Base-by-base conservation (phyloP, 2,113 vertebrate species). In the Terrapene triunguis region DNA sequence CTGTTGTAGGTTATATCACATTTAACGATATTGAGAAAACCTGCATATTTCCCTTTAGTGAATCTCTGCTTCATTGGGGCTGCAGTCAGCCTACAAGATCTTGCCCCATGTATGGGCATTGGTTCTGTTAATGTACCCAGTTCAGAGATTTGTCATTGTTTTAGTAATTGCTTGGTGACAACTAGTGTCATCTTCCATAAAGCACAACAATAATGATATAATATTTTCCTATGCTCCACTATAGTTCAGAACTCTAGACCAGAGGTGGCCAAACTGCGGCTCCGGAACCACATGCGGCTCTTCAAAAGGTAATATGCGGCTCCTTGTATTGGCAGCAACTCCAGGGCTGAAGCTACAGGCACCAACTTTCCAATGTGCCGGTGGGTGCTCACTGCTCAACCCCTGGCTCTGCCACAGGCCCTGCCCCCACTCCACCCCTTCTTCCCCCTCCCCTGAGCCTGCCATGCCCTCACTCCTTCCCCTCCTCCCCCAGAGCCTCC, bases 81-180 rank as follows among this genome's bases (percentile, higher is more conserved):
- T 22, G 24, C 24, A 76, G 72, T 24, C 51, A 82, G 9, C 11
- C 53, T 82, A 22, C 29, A 57, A 82, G 5, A 27, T 57, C 25
- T n/a, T 82, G 14, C 13, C 2, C 5, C 16, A 29, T 29, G 54
- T 9, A 55, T 13, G 54, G 24, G 62, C 57, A 32, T 0, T 0
- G 22, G 38, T 54, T 76, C 12, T 44, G 35, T 69, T 69, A 69
- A 69, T 8, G 62, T 69, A n/a, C 35, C 62, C 35, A 69, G 16
- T n/a, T 69, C 62, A 69, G 62, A 19, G 16, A 69, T n/a, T n/a
- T n/a, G 62, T 57, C 5, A 74, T 13, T 76, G 3, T 47, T 25
- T 89, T 90, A 87, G 85, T 0, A 0, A 59, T 54, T 92, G 91
- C 22, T 72, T 84, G 50, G 3, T 69, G 65, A n/a, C 53, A 54